Conservation (phyloP, 2,797 vertebrate genomes). For the Margarornis squamiger region DNA sequence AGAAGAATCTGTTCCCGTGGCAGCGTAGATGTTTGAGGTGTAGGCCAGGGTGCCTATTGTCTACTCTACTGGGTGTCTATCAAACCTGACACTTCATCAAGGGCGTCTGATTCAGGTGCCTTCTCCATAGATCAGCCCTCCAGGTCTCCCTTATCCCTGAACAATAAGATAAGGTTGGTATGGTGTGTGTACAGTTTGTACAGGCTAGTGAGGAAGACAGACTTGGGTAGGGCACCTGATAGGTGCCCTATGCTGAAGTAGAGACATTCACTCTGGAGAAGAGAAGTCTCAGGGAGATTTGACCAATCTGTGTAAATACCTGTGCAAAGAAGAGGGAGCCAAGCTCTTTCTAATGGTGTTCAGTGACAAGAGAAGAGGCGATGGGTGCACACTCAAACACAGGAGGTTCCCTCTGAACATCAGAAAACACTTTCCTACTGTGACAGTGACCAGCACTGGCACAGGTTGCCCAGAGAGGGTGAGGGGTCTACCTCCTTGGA, state of each 20-base stretch:
- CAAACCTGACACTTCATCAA: background rate
- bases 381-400: background rate
- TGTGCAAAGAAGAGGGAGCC: background rate
- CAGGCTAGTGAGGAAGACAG: background rate
- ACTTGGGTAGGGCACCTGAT: background rate
- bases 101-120: background rate
- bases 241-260: background rate
- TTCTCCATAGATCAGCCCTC: background rate
- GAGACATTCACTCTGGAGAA: background rate
- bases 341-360: background rate
- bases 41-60: background rate
- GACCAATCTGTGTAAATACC: background rate
- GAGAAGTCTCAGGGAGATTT: background rate
- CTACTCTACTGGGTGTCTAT: background rate
- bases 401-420: background rate
- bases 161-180: background rate
- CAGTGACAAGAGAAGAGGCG: background rate
- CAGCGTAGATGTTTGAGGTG: background rate
- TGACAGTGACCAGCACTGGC: background rate
- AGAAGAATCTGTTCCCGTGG: background rate
- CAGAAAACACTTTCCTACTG: background rate
- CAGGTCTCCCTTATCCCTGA: background rate
- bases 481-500: background rate
- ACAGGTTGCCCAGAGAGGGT: background rate
- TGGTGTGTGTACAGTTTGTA: background rate